Evolutionary conservation across 2,113 vertebrate species (phyloP).

Genomic region (Passer montanus): DNA sequence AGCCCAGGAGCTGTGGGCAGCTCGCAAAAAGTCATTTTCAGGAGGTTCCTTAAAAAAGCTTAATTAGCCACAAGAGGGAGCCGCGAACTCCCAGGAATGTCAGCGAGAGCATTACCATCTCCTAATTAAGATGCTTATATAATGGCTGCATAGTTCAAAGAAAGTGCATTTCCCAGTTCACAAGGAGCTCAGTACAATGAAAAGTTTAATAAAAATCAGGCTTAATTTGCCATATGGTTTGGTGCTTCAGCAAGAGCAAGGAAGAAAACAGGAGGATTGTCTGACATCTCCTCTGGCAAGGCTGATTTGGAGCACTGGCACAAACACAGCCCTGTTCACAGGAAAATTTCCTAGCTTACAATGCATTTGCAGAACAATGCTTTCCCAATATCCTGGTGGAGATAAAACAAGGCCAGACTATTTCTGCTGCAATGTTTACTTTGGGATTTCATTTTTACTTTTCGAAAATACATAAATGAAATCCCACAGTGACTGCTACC

Average conservation of each 20-base stretch:
- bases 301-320: not conserved
- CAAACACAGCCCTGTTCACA: not conserved
- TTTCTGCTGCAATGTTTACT: not conserved
- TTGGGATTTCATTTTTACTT: not conserved
- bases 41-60: not conserved
- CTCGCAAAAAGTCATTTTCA: not conserved
- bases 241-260: not conserved
- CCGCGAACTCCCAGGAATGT: not conserved
- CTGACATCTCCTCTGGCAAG: conserved; percentile 15
- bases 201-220: conserved; percentile 57
- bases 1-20: accelerated
- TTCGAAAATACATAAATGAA: not conserved
- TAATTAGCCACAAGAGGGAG: conserved; percentile 68
- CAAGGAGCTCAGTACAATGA: conserved; percentile 9
- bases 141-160: conserved; percentile 47
- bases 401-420: not conserved
- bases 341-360: not conserved
- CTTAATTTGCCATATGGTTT: conserved; percentile 65
- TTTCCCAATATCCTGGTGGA: not conserved
- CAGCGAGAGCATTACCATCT: not conserved
- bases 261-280: not conserved
- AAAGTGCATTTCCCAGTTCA: conserved; percentile 44
- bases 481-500: not conserved
- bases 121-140: conserved; percentile 49
- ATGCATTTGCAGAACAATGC: not conserved